Conservation (phyloP, 2,113 vertebrate genomes). For the Noctilio leporinus region DNA sequence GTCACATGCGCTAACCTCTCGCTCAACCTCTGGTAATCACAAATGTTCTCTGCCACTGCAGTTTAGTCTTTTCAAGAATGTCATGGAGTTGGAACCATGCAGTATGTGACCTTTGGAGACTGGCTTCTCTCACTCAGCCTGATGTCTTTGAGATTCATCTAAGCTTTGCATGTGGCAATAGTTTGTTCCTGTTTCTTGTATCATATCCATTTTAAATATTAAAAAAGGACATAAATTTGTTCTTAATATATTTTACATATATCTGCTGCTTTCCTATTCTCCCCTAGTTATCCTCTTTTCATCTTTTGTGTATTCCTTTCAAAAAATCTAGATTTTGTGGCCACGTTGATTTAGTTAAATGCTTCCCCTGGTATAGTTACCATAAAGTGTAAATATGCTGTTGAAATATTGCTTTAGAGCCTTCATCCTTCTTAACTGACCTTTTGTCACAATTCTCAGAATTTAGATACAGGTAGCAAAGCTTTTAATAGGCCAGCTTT, state of each 20-base stretch:
- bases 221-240: neutral
- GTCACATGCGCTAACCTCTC: neutral
- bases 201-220: neutral
- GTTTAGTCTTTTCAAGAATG: neutral
- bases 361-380: neutral
- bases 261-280: neutral
- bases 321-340: neutral
- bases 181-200: neutral
- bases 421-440: neutral
- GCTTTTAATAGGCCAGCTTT: neutral
- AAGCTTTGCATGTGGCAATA: neutral
- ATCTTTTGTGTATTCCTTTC: neutral
- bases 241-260: neutral
- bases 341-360: neutral
- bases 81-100: neutral
- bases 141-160: neutral
- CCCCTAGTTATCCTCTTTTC: neutral
- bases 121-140: neutral
- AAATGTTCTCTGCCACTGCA: neutral
- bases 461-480: neutral
- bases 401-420: neutral
- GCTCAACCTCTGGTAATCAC: neutral
- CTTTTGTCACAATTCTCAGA: neutral
- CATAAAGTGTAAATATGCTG: neutral
- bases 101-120: neutral